Evolutionary conservation across 1,140 invertebrate species (phyloP), one percentile per base, ranked within the genome.

Genomic region (Drosophila sulfurigaster): DNA sequence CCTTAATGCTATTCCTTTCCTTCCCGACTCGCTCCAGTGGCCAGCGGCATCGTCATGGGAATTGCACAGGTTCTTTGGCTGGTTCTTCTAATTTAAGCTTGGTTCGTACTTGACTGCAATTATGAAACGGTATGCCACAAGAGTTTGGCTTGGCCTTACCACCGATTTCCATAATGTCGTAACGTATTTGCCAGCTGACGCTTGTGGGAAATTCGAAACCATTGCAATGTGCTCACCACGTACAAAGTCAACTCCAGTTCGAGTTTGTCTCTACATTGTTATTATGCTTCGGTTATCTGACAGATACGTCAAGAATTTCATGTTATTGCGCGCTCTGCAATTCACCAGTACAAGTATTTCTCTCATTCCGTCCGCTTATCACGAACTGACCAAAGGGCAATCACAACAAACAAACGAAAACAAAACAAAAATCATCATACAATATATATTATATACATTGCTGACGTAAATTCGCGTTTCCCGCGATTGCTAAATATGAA

Each of bases 141-240:
- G n/a, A 64, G 6, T 64, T 38, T 7, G 35, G 30, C 7, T 1
- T 10, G 66, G 51, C 83, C 83, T 69, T 70, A 75, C 54, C 72
- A 67, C 62, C 82, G 62, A 79, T 78, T 76, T 65, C 62, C 73
- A 51, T 46, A 5, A 45, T 73, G 49, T 64, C 66, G 28, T 87
- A 88, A 87, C 83, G 83, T 87, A 75, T 80, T 82, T 83, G 59
- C 83, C 83, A 88, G 60, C 78, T 87, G 83, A 83, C 83, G 48
- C 20, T 28, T 69, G 54, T 78, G 83, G 65, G 57, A 63, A 79
- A 74, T 65, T 49, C 28, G 48, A 68, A 81, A 63, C 72, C 58
- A 48, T 63, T 66, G 52, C 38, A 75, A 66, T 66, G 65, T 81
- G 60, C 66, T 15, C 46, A 15, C 13, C 45, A 46, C 56, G 45